Evolutionary conservation across 2,888 invertebrate species (phyloP), one percentile per base, ranked within the genome.

Genomic region (Hyalella azteca): DNA sequence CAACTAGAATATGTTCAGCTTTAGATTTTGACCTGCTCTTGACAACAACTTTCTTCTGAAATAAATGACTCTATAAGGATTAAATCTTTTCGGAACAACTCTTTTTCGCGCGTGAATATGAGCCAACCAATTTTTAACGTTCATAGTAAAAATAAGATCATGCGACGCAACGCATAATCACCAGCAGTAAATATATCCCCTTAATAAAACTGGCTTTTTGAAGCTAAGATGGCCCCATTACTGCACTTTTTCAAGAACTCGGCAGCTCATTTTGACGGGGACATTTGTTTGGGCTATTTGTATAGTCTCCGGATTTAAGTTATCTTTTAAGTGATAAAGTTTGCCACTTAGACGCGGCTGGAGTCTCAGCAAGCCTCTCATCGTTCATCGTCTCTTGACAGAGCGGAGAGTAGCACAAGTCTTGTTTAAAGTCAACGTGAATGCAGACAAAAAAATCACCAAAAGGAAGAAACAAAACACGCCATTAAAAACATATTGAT

Each of bases 251-350:
- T 66, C 19, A 66, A n/a, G 66, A 66, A 66, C 36, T 36, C 36
- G 36, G 66, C 39, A 66, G 36, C 66, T 66, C 66, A 66, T 66
- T 66, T 66, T 66, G 66, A 66, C 66, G 66, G 66, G 36, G 66
- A 66, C 66, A 66, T 66, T 66, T 66, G 66, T 66, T 66, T 66
- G 29, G 29, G 66, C 66, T 66, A 66, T 66, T 66, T 66, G 66
- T 66, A 36, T 66, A 66, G 66, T 32, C 66, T 36, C 36, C 66
- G 66, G 66, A 66, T 66, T 66, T 66, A 66, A 36, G 36, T 36
- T 66, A 66, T 66, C 66, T 66, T 66, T 66, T 66, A 66, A 66
- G 66, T 66, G 66, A 66, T 66, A 66, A 66, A 66, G 66, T 66
- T 66, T 66, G 66, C 66, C 29, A 66, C 66, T 66, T 66, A 66